phyloP scores from a whole-genome alignment of 2,888 invertebrate species.

The Pachliopta kotzebuea region DNA sequence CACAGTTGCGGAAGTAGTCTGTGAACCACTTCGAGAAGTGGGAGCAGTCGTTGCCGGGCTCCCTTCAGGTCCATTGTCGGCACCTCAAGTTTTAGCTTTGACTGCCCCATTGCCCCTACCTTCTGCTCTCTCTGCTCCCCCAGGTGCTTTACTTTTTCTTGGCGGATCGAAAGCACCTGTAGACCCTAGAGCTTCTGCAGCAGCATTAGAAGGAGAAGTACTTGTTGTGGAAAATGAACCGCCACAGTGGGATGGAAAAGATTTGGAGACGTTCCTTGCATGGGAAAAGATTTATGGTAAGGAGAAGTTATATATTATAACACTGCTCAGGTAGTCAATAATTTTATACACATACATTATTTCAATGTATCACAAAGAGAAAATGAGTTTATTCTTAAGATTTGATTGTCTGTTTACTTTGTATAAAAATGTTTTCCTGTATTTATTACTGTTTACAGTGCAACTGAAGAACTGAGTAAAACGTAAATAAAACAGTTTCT shows the following conservation, averaged over 20 bases:
- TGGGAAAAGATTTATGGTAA: constrained; percentile 77
- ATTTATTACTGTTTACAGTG: neutral
- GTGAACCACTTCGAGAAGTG: constrained; percentile 68
- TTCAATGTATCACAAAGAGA: neutral
- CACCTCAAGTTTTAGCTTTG: constrained; percentile 54
- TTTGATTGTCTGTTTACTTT: neutral
- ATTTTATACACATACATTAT: neutral
- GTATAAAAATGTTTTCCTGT: neutral
- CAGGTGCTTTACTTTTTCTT: constrained; percentile 75
- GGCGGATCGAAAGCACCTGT: constrained; percentile 84
- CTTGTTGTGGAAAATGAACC: constrained; percentile 81
- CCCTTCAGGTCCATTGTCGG: constrained; percentile 60
- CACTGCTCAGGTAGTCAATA: neutral
- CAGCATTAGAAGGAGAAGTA: constrained; percentile 82
- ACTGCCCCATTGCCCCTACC: constrained; percentile 52
- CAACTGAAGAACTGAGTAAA: neutral
- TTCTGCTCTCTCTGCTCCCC: constrained; percentile 48
- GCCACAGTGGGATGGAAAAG: constrained; percentile 77
- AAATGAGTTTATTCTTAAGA: neutral
- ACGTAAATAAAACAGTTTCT: neutral
- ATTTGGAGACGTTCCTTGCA: constrained; percentile 68
- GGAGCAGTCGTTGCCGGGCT: constrained; percentile 64
- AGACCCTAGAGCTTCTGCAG: constrained; percentile 79
- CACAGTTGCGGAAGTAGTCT: constrained; percentile 70
- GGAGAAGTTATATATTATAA: constrained; percentile 31